Percentiles rank a stretch among this genome's conserved stretches.
Conservation (phyloP, 2,888 invertebrate species). For the Cylloceria caligata region DNA sequence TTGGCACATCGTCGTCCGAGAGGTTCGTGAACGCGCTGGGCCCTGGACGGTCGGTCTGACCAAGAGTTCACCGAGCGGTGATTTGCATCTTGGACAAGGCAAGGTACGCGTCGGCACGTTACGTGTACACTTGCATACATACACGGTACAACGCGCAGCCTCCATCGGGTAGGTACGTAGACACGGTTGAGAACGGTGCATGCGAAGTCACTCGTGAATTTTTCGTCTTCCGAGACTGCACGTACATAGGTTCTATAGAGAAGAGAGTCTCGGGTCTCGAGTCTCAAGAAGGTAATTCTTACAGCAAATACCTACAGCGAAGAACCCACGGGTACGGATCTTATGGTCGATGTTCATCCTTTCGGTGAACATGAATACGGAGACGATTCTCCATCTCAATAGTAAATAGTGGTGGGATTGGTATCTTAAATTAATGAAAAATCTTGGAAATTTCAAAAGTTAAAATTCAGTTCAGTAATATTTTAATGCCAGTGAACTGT, state of each 20-base stretch:
- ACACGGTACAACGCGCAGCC: not conserved
- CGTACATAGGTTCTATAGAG: constrained; percentile 26
- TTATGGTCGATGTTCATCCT: constrained; percentile 54
- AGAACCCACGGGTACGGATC: constrained; percentile 58
- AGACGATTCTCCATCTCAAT: not conserved
- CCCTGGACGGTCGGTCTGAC: constrained; percentile 30
- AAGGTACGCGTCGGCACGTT: constrained; percentile 58
- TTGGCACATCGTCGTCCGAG: constrained; percentile 29
- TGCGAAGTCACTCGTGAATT: constrained; percentile 65
- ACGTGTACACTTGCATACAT: constrained; percentile 19
- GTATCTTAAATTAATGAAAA: constrained; percentile 6
- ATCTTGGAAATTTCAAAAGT: not conserved
- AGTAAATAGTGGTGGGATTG: not conserved
- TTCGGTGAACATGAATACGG: constrained; percentile 14
- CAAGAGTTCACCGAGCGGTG: constrained; percentile 65
- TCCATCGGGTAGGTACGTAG: constrained; percentile 3
- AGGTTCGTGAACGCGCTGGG: constrained; percentile 45
- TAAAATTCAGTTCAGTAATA: not conserved
- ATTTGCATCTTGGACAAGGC: constrained; percentile 68
- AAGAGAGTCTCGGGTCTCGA: constrained; percentile 49
- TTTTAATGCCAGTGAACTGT: not conserved
- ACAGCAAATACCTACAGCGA: constrained; percentile 64
- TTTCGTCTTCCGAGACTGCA: constrained; percentile 49
- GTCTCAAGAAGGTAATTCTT: constrained; percentile 64
- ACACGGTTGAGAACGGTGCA: constrained; percentile 54